phyloP scores from a whole-genome alignment of 2,797 vertebrate genomes.

The Anisognathus igniventris region DNA sequence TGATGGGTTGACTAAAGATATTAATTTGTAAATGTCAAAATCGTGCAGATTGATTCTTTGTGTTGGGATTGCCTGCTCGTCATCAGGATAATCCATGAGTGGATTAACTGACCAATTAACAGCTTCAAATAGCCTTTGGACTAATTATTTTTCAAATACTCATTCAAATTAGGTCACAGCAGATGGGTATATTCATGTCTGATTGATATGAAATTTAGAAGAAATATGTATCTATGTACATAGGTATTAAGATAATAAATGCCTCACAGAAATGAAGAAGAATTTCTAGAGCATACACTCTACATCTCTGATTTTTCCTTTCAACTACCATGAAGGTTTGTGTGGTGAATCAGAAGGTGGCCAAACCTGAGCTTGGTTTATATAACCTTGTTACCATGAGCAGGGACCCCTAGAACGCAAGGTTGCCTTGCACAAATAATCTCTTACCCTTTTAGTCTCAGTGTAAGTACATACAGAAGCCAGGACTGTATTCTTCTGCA shows the following conservation, averaged over 20 bases:
- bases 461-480: not conserved
- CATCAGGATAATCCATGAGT: constrained; percentile 1
- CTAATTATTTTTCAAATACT: constrained; percentile 32
- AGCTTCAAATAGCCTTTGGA: not conserved
- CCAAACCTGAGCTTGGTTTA: not conserved
- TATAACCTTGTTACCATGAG: not conserved
- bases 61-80: not conserved
- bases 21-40: not conserved
- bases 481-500: not conserved
- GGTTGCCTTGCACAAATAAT: not conserved
- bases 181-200: not conserved
- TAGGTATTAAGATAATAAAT: not conserved
- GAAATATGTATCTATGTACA: not conserved
- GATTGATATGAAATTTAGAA: not conserved
- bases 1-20: not conserved
- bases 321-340: not conserved
- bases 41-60: not conserved
- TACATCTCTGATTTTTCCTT: not conserved
- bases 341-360: not conserved
- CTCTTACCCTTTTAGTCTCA: not conserved
- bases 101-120: constrained; percentile 31
- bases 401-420: not conserved
- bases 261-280: not conserved
- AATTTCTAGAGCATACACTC: not conserved
- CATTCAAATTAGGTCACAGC: not conserved